Evolutionary conservation across 2,797 vertebrate genomes (phyloP), one percentile per base, ranked within the genome.

Genomic region (Trachurus trachurus): DNA sequence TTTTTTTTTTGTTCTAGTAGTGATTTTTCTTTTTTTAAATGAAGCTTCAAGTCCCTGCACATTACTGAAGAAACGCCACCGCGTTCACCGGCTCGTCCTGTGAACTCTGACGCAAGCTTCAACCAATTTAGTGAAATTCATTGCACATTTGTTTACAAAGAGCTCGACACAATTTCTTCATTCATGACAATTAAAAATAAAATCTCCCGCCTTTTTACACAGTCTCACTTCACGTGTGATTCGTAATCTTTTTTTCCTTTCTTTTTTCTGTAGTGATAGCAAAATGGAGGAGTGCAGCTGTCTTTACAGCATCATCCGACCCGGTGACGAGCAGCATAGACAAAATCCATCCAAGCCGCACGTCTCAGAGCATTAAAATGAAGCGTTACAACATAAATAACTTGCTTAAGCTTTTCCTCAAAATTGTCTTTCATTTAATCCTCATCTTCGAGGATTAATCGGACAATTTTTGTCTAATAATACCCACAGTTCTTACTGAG

Each of bases 141-240:
- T 93, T 94, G 93, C 92, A 94, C 91, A 45, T 87, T 81, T 89
- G 65, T 89, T 91, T 79, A 87, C 80, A 90, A 86, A 92, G 81
- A 71, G 52, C 83, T 88, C 22, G 26, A 66, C 31, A 83, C 60
- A 42, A 26, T 65, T 67, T 82, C 62, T 81, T 81, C 82, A 83
- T 84, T 85, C 66, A 37, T 47, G 67, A 79, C 71, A 58, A 82
- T 84, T 75, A 76, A 93, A 91, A 91, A 91, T 85, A 89, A 84
- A 80, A 82, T 88, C 65, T 82, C 57, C 60, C 37, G 6, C 47
- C 72, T 50, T 56, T 5, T 26, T 58, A 71, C 66, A 80, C 45
- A 60, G 57, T 83, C 68, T 52, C 60, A 69, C 78, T 45, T 3
- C 52, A 74, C 0, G 47, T 52, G 74, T 21, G 50, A 75, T 83